phyloP scores from a whole-genome alignment of 2,888 invertebrate genomes.

The Clitarchus hookeri region DNA sequence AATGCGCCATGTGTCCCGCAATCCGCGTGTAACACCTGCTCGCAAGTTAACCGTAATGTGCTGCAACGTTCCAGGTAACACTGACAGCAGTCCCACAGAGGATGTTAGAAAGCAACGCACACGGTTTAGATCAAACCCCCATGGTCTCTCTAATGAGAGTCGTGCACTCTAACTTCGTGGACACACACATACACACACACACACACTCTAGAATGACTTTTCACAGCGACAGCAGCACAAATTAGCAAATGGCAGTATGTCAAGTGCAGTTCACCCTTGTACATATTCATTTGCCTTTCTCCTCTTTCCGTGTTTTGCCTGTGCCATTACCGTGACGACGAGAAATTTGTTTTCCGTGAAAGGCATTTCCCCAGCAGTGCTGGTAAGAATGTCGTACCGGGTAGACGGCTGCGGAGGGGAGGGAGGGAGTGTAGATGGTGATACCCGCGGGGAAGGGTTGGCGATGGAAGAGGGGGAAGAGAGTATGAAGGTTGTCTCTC shows the following conservation, averaged over 20 bases:
- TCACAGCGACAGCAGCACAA: too few relatives aligned
- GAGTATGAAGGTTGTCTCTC: constrained; percentile 37
- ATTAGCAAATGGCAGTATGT: neutral
- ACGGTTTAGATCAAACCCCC: too few relatives aligned
- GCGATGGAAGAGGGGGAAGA: constrained; percentile 19
- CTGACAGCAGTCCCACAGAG: too few relatives aligned
- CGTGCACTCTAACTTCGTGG: too few relatives aligned
- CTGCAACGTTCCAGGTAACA: too few relatives aligned
- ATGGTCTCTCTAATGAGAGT: too few relatives aligned
- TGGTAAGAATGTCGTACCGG: neutral
- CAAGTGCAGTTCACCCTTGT: neutral
- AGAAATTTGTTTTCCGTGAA: neutral
- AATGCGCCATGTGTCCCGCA: too few relatives aligned
- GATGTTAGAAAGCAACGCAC: too few relatives aligned
- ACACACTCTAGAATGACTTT: too few relatives aligned
- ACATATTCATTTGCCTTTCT: neutral
- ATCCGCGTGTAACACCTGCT: too few relatives aligned
- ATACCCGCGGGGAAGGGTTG: neutral
- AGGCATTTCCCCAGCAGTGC: neutral
- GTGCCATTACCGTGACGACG: neutral
- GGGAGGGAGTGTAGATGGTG: neutral
- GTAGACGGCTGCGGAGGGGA: neutral
- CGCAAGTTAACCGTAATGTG: too few relatives aligned
- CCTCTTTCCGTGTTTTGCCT: neutral
- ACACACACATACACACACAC: too few relatives aligned